Conservation (phyloP, 2,113 vertebrate genomes). For the Crotophaga sulcirostris region DNA sequence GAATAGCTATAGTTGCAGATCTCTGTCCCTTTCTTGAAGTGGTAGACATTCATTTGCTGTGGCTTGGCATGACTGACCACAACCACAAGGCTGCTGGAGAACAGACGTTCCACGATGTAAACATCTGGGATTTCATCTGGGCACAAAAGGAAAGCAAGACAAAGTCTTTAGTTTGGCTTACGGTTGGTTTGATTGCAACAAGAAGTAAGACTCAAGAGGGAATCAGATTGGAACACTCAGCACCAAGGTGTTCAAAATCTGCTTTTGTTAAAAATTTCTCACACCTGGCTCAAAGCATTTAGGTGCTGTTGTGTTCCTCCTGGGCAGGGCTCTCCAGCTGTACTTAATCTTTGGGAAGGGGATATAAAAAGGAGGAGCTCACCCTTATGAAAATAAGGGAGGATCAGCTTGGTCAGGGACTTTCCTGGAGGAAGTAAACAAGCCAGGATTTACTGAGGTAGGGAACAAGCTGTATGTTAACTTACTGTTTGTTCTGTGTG, state of each 20-base stretch:
- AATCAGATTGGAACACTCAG: background rate
- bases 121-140: constrained; percentile 88
- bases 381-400: too few species aligned
- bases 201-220: background rate
- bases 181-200: background rate
- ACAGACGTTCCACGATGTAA: constrained; percentile 94
- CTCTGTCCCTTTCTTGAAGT: constrained; percentile 97
- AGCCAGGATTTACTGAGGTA: accelerated
- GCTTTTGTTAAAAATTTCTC: background rate
- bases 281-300: background rate
- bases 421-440: accelerated
- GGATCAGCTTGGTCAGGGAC: accelerated
- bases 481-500: background rate
- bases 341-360: background rate
- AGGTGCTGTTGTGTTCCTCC: background rate
- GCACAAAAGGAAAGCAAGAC: background rate
- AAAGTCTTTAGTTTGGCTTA: background rate
- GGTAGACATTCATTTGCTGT: constrained; percentile 94
- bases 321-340: background rate
- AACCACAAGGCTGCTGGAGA: constrained; percentile 96
- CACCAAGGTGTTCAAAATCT: background rate
- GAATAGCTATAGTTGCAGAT: constrained; percentile 98
- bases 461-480: background rate
- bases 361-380: background rate
- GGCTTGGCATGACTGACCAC: constrained; percentile 87